Evolutionary conservation across 2,797 vertebrate species (phyloP), one percentile per base, ranked within the genome.

Genomic region (Cyprinella venusta): DNA sequence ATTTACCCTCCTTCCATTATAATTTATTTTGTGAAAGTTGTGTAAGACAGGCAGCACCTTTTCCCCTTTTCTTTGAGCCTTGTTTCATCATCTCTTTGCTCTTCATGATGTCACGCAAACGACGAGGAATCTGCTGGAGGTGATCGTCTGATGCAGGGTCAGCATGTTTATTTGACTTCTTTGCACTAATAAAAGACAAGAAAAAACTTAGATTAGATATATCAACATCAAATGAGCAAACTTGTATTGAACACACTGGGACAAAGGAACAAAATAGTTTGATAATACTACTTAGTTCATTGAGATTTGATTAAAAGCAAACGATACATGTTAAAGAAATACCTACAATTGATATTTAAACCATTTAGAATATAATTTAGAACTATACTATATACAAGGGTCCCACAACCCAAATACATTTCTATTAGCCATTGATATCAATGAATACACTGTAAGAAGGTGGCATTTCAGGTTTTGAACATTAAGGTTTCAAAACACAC

Each of bases 31-130:
- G 21, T 8, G 13, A 42, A 59, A 24, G n/a, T 15, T 12, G 54
- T 61, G 65, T 38, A n/a, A 54, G 24, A 38, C 12, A 30, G 21
- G 15, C 8, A n/a, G 8, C 83, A 94, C 93, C 84, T 2, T 87
- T 86, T 80, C 63, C 94, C 13, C 13, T 88, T 87, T 88, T 96
- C 84, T 80, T 93, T 82, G 74, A 5, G 0, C 91, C 91, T 0
- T 69, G 87, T 75, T 95, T 96, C 94, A 98, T 95, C 80, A 91
- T 93, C 64, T 97, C 93, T 0, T 94, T 94, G 89, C 94, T 96
- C 89, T 88, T 95, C 92, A 99, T 97, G 1, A 99, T 97, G 89
- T 97, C 97, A 64, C 95, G 93, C n/a, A 99, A 95, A 18, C 93
- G 95, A 84, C 95, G 98, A 0, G 98, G 98, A 87, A 99, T 98